These are phyloP conservation scores for Heliothis peltigera DNA, from an alignment of 2,888 invertebrate genomes.

Conservation along the genomic window DNA sequence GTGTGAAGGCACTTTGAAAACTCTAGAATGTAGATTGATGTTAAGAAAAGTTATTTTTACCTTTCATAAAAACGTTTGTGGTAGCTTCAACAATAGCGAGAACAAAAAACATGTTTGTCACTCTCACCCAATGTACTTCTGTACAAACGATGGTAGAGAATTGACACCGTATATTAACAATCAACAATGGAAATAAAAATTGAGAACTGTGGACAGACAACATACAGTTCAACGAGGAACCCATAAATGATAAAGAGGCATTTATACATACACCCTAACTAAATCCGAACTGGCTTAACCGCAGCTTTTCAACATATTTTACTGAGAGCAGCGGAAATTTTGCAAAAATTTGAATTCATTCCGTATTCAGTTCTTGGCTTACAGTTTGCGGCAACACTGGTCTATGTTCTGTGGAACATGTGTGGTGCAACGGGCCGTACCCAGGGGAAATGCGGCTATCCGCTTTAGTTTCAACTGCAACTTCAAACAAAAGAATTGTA, in stretches of 20 bases:
- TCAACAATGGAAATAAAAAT: conserved; percentile 9
- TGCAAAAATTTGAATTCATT: conserved; percentile 37
- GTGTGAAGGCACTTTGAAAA: conserved; percentile 34
- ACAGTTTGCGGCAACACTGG: conserved; percentile 24
- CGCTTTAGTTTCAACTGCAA: conserved; percentile 26
- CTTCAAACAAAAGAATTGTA: conserved; percentile 26
- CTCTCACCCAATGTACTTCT: not conserved
- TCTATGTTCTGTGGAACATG: conserved; percentile 25
- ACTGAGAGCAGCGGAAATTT: conserved; percentile 17
- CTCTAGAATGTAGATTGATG: conserved; percentile 39
- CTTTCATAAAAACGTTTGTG: not conserved
- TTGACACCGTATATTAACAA: not conserved
- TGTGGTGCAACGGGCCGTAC: conserved; percentile 34
- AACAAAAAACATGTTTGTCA: not conserved
- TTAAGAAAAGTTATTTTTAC: conserved; percentile 43
- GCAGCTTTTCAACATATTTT: conserved; percentile 33
- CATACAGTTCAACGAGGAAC: conserved; percentile 1
- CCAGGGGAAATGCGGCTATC: conserved; percentile 25
- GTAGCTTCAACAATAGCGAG: not conserved
- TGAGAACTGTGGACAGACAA: not conserved
- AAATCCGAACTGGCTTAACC: conserved; percentile 24
- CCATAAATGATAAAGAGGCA: conserved; percentile 21
- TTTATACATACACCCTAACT: conserved; percentile 21
- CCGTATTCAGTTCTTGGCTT: conserved; percentile 34
- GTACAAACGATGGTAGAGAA: not conserved